Evolutionary conservation across 2,113 vertebrate species (phyloP), one percentile per base, ranked within the genome.

Genomic region (Callipepla californica): DNA sequence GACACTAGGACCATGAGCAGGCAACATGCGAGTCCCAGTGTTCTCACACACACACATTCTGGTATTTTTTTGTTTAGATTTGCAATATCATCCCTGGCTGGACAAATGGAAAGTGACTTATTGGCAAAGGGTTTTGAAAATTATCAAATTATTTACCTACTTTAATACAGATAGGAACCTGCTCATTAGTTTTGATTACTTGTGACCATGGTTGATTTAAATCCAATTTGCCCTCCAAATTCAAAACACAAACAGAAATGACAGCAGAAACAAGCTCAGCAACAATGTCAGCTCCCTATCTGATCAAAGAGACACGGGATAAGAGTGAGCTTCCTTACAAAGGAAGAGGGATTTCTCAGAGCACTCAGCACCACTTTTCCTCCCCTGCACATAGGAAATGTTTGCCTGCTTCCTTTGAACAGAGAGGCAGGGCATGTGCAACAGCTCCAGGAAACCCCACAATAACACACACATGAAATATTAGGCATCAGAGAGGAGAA

Each of bases 151-250:
- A 80, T 94, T 94, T 80, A 82, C 40, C 53, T 70, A 57, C 48
- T 74, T 79, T 82, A 81, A 82, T 67, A 57, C 72, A 86, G 72
- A 75, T 57, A 85, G 36, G 28, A 79, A 81, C 17, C 44, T 80
- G 32, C 34, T 90, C 55, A 85, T 95, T 95, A 91, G 32, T 34
- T 95, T 88, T 92, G 51, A 81, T 85, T 90, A 79, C 15, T 28
- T 55, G 45, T 76, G 45, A 30, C 63, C 6, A 2, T 9, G 26
- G 53, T 42, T 80, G 59, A 77, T 55, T 76, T 92, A 89, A 91
- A 93, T 58, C 4, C 76, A 66, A 63, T 74, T 80, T 77, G 32
- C 47, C 45, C 55, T 85, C 79, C 1, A 3, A 67, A 80, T 85
- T 90, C 53, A 69, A 93, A 89, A 58, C 40, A 34, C 80, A 85